Percentiles rank a stretch among this genome's conserved stretches.
Conservation (phyloP, 2,113 vertebrate genomes). For the Cisticola juncidis region DNA sequence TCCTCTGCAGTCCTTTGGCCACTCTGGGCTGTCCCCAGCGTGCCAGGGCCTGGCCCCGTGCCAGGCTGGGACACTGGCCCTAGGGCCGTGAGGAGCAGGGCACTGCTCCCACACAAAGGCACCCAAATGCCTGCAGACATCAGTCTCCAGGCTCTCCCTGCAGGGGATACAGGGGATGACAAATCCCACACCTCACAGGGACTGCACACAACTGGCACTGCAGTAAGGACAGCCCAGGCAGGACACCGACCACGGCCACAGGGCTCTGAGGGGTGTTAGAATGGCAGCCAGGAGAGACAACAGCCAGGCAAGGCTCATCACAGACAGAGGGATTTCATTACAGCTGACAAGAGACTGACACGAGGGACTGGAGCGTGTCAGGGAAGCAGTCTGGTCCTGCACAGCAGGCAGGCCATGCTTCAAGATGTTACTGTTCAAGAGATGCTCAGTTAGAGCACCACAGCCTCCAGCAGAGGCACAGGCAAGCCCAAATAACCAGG, state of each 20-base stretch:
- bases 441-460: not conserved
- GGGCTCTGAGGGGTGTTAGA: not conserved
- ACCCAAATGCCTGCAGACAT: not conserved
- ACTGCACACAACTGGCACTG: not conserved
- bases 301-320: not conserved
- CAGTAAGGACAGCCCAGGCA: not conserved
- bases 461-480: not conserved
- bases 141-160: not conserved
- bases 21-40: not conserved
- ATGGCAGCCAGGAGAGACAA: not conserved
- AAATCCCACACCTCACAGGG: not conserved
- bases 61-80: not conserved
- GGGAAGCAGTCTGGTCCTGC: conserved; percentile 10
- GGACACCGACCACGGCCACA: fast-evolving
- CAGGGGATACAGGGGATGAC: fast-evolving
- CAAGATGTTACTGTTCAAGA: not conserved
- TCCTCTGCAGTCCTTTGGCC: not conserved
- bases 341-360: not conserved
- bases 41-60: not conserved
- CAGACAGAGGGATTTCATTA: not conserved
- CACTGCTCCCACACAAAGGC: too few relatives aligned
- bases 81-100: too few relatives aligned
- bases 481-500: not conserved
- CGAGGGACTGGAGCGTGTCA: not conserved
- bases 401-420: not conserved